Evolutionary conservation across 2,797 vertebrate genomes (phyloP).

Genomic region (Pelobates cultripes): DNA sequence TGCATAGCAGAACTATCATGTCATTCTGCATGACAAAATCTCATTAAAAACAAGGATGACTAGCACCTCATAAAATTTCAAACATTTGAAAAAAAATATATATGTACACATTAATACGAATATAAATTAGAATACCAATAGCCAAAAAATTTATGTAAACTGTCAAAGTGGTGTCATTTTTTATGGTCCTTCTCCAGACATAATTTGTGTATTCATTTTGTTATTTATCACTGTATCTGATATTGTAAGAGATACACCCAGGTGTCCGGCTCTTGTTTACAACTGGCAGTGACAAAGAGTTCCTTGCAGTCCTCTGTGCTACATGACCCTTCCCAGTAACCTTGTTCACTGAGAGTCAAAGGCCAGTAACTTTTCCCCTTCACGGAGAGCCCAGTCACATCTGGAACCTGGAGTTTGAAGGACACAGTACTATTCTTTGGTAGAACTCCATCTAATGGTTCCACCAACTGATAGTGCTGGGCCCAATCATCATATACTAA

Average conservation of each 20-base stretch:
- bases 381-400: slow-evolving; percentile 71
- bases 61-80: no score
- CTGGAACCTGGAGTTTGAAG: slow-evolving; percentile 75
- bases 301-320: slow-evolving; percentile 72
- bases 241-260: slow-evolving; percentile 75
- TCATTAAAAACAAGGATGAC: no score
- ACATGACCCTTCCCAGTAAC: slow-evolving; percentile 78
- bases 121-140: no score
- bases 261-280: slow-evolving; percentile 69
- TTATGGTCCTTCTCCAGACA: neutral
- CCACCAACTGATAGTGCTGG: slow-evolving; percentile 72
- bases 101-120: no score
- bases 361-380: slow-evolving; percentile 65
- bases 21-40: no score
- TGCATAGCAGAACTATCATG: no score
- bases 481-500: slow-evolving; percentile 72
- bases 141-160: neutral
- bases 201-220: neutral
- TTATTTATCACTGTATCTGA: slow-evolving; percentile 56
- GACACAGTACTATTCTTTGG: slow-evolving; percentile 68
- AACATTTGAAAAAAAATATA: no score
- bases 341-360: slow-evolving; percentile 65
- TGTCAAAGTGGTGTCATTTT: neutral
- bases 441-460: slow-evolving; percentile 74
- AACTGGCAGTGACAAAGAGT: slow-evolving; percentile 73